A percentile compares a stretch with the other conserved stretches of the same genome.
Evolutionary conservation across 2,113 vertebrate genomes (phyloP).

Genomic region (Odobenus rosmarus): DNA sequence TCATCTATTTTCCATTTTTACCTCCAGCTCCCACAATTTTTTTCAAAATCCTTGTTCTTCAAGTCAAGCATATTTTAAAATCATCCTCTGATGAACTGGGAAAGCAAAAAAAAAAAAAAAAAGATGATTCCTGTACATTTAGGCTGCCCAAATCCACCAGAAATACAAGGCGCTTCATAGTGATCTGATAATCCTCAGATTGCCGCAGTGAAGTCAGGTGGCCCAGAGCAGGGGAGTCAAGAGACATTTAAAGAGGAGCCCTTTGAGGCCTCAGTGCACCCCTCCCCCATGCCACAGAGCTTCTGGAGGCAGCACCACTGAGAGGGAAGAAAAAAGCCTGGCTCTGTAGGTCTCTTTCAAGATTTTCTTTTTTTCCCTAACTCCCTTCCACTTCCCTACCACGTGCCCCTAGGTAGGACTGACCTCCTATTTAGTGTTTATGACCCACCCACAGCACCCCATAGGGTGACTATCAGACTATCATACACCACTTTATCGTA

Average conservation of each 20-base stretch:
- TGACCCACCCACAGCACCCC: accelerated
- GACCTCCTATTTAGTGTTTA: not conserved
- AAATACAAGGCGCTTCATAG: not conserved
- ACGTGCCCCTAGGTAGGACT: too few species aligned
- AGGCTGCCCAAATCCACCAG: not conserved
- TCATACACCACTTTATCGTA: not conserved
- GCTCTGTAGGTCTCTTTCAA: not conserved
- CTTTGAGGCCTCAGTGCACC: not conserved
- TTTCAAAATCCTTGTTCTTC: conserved; percentile 24
- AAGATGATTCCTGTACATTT: not conserved
- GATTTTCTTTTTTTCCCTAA: not conserved
- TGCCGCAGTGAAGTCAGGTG: not conserved
- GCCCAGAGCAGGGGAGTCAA: not conserved
- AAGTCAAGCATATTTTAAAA: conserved; percentile 63
- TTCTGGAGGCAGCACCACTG: not conserved
- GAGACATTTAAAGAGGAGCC: not conserved
- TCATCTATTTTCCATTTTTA: conserved; percentile 74
- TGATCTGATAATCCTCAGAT: not conserved
- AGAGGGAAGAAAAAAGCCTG: accelerated
- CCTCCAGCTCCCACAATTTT: conserved; percentile 31
- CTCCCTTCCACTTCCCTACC: not conserved
- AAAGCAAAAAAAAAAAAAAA: conserved; percentile 14
- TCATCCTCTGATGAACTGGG: conserved; percentile 25
- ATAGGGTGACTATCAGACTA: accelerated
- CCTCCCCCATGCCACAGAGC: not conserved